Conservation (phyloP, 2,797 vertebrate genomes). For the Hippoglossus hippoglossus region DNA sequence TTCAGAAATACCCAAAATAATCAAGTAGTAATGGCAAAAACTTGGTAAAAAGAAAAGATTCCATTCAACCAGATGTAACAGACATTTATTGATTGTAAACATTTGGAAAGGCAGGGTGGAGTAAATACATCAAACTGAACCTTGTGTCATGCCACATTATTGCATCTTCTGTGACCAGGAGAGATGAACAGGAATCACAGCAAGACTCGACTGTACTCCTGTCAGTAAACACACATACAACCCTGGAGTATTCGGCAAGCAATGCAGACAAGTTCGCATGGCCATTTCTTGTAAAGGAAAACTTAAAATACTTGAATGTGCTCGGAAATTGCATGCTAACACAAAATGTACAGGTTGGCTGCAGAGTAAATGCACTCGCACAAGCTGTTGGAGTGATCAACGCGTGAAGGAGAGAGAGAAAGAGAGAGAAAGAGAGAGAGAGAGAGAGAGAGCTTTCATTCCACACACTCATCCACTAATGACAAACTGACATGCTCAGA, state of each 20-base stretch:
- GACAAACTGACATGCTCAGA: slow-evolving; percentile 16
- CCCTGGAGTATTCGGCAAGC: slow-evolving; percentile 1
- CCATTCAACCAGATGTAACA: slow-evolving; percentile 56
- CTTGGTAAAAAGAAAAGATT: not conserved
- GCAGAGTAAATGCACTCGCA: slow-evolving; percentile 1
- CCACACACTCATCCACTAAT: slow-evolving; percentile 6
- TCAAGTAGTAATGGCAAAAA: not conserved
- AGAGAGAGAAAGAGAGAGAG: slow-evolving; percentile 13
- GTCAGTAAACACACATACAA: not conserved
- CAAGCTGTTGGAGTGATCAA: not conserved
- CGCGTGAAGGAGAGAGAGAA: not conserved
- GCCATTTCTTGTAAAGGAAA: slow-evolving; percentile 7
- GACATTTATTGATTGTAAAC: slow-evolving; percentile 91
- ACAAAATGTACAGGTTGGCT: slow-evolving; percentile 8
- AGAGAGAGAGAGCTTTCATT: not conserved
- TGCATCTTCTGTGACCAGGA: slow-evolving; percentile 38
- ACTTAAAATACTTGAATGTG: slow-evolving; percentile 39
- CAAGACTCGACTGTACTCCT: not conserved
- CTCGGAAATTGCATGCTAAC: slow-evolving; percentile 54
- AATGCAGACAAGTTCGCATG: not conserved
- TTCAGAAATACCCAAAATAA: not conserved
- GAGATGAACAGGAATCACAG: not conserved
- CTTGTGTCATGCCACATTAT: slow-evolving; percentile 22
- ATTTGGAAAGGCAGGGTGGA: slow-evolving; percentile 84
- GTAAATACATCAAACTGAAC: slow-evolving; percentile 79